Evolutionary conservation across 1,140 invertebrate genomes (phyloP).

Genomic region (Steinernema feltiae): DNA sequence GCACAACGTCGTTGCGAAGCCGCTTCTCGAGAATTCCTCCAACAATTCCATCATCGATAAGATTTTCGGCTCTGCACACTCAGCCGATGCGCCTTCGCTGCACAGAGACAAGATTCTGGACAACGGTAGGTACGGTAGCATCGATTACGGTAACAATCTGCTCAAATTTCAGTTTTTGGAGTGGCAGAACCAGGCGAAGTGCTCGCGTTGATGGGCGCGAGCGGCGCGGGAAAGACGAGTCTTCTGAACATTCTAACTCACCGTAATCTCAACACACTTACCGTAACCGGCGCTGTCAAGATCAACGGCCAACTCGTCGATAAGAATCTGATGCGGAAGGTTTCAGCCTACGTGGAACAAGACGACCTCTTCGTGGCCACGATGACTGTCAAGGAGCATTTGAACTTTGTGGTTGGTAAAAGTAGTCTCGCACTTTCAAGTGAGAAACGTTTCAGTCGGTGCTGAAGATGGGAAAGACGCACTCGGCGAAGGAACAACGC

Average conservation of each 20-base stretch:
- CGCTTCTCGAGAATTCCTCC: not conserved
- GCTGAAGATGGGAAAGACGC: slow-evolving; percentile 75
- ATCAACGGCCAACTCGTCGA: slow-evolving; percentile 56
- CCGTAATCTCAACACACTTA: slow-evolving; percentile 67
- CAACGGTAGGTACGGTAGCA: slow-evolving; percentile 63
- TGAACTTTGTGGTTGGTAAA: slow-evolving; percentile 77
- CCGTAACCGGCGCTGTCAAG: slow-evolving; percentile 66
- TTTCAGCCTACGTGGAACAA: slow-evolving; percentile 88
- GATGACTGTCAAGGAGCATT: slow-evolving; percentile 78
- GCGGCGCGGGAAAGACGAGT: slow-evolving; percentile 86
- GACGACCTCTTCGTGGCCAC: slow-evolving; percentile 82
- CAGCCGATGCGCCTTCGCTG: not conserved
- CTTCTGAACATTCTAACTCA: slow-evolving; percentile 81
- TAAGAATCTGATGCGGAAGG: slow-evolving; percentile 66
- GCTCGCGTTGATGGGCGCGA: slow-evolving; percentile 79
- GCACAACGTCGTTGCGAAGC: slow-evolving; percentile 23
- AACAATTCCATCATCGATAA: slow-evolving; percentile 3
- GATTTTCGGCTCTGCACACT: slow-evolving; percentile 16
- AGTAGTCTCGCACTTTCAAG: not conserved
- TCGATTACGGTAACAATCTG: not conserved
- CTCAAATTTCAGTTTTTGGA: slow-evolving; percentile 68
- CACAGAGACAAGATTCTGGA: slow-evolving; percentile 65
- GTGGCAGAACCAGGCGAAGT: slow-evolving; percentile 79
- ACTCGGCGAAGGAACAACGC: slow-evolving; percentile 70
- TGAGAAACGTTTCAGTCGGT: slow-evolving; percentile 66